Evolutionary conservation across 2,888 invertebrate species (phyloP).

Genomic region (Corythucha ciliata): DNA sequence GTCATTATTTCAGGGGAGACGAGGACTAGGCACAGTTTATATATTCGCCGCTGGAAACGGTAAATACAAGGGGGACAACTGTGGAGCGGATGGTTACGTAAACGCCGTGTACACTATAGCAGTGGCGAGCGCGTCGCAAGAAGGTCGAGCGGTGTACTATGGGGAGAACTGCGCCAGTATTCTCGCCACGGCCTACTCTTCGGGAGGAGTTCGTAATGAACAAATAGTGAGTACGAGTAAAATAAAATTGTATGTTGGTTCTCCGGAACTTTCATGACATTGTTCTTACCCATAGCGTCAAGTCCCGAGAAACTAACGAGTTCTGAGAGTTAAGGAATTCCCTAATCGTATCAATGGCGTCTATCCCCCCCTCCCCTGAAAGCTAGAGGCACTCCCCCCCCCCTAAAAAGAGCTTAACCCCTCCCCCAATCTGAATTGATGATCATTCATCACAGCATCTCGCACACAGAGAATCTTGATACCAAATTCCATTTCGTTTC

Average conservation of each 20-base stretch:
- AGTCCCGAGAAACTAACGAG: neutral
- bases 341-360: too few species aligned
- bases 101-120: conserved; percentile 78
- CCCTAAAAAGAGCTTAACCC: too few species aligned
- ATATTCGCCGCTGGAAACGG: conserved; percentile 94
- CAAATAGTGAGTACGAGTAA: conserved; percentile 63
- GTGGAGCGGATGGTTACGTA: conserved; percentile 85
- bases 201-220: conserved; percentile 72
- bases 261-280: too few species aligned
- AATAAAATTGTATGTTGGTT: neutral
- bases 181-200: conserved; percentile 79
- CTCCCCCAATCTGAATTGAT: too few species aligned
- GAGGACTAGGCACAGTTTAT: conserved; percentile 74
- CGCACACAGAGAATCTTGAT: too few species aligned
- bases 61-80: conserved; percentile 71
- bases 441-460: too few species aligned
- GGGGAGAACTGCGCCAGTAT: conserved; percentile 84
- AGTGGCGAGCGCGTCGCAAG: conserved; percentile 68
- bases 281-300: too few species aligned
- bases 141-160: conserved; percentile 78
- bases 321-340: too few species aligned
- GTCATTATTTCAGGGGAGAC: conserved; percentile 46
- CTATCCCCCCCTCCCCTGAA: too few species aligned
- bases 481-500: too few species aligned
- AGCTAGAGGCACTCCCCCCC: too few species aligned